Evolutionary conservation across 2,888 invertebrate genomes (phyloP).

Genomic region (Macaria liturata): DNA sequence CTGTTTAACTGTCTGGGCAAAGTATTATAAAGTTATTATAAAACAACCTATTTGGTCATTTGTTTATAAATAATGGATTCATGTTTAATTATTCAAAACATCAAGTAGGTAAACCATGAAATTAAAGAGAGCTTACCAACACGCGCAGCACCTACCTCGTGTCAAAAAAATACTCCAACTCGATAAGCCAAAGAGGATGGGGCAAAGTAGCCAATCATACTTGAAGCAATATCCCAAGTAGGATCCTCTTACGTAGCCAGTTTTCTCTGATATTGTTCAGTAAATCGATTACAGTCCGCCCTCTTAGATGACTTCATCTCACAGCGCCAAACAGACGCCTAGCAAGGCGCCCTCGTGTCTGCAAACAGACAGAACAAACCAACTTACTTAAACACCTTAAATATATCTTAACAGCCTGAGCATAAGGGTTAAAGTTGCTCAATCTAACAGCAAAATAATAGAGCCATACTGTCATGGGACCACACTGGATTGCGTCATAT

Average conservation of each 20-base stretch:
- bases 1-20: too few relatives aligned
- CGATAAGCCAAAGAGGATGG: too few relatives aligned
- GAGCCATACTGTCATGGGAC: conserved; percentile 39
- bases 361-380: conserved; percentile 40
- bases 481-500: conserved; percentile 54
- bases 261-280: conserved; percentile 12
- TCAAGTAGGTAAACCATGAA: too few relatives aligned
- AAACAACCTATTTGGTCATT: too few relatives aligned
- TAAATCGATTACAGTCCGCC: conserved; percentile 22
- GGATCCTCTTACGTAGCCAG: neutral
- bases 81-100: too few relatives aligned
- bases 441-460: conserved; percentile 1
- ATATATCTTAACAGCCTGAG: conserved; percentile 15
- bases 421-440: conserved; percentile 20
- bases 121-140: too few relatives aligned
- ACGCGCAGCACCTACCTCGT: too few relatives aligned
- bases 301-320: conserved; percentile 42
- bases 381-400: conserved; percentile 25
- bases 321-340: conserved; percentile 45
- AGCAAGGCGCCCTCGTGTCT: conserved; percentile 52
- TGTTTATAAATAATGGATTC: too few relatives aligned
- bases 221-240: neutral
- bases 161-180: too few relatives aligned
- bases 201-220: too few relatives aligned
- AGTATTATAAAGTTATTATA: too few relatives aligned